A percentile compares a stretch with the other conserved stretches of the same genome.
phyloP scores from a whole-genome alignment of 2,888 invertebrate species.

The Amphipoea lucens region DNA sequence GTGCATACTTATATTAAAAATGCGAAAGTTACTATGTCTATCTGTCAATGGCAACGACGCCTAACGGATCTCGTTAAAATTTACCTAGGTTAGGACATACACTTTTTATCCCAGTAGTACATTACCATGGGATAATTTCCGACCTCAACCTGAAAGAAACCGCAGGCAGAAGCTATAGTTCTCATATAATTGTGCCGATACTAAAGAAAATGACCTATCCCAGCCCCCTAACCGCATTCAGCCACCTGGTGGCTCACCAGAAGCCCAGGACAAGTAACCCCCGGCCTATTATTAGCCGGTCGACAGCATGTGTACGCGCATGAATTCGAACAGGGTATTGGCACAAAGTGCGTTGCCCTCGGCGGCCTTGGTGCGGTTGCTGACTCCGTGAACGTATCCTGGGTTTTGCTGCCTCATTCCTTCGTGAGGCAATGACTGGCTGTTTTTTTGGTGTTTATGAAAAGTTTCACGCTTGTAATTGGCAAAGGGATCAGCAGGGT shows the following conservation, averaged over 20 bases:
- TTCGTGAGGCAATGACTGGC: constrained; percentile 16
- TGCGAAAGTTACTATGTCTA: background rate
- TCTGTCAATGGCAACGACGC: background rate
- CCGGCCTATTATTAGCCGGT: constrained; percentile 42
- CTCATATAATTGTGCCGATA: background rate
- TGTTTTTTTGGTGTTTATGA: background rate
- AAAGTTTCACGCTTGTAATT: background rate
- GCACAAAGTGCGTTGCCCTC: constrained; percentile 50
- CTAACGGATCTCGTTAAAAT: background rate
- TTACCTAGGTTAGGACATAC: background rate
- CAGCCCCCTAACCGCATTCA: background rate
- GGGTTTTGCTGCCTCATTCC: constrained; percentile 14
- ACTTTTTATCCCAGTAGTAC: background rate
- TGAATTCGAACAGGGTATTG: constrained; percentile 52
- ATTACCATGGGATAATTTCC: background rate
- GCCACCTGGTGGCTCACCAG: constrained; percentile 23
- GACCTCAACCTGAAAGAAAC: background rate
- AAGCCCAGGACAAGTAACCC: constrained; percentile 24
- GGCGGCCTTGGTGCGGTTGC: constrained; percentile 52
- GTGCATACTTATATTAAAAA: background rate
- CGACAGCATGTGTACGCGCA: constrained; percentile 26
- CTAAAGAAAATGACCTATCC: background rate
- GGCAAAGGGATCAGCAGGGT: background rate
- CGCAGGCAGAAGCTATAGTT: background rate
- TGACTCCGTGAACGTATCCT: constrained; percentile 40